These are phyloP conservation scores for Poecilia gillii DNA, from an alignment of 2,797 vertebrate species.

Conservation along the genomic window DNA sequence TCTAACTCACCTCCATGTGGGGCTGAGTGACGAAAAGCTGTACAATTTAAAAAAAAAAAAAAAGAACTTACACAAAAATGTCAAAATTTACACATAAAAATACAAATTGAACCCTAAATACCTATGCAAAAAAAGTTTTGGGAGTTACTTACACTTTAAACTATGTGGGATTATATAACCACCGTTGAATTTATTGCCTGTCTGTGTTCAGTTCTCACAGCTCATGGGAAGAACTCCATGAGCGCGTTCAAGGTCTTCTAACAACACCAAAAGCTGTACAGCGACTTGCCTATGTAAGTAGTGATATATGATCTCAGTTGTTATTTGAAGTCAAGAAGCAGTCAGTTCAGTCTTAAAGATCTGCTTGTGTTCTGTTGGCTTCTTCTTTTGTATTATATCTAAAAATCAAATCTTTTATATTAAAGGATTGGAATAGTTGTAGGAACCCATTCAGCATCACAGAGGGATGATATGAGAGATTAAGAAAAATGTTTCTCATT, in stretches of 20 bases:
- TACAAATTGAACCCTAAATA: no score
- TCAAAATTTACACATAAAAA: no score
- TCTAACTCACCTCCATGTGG: no score
- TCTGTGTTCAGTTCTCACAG: slow-evolving; percentile 54
- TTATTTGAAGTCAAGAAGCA: neutral
- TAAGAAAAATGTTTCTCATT: neutral
- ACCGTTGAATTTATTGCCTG: slow-evolving; percentile 14
- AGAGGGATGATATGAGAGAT: neutral
- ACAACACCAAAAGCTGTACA: slow-evolving; percentile 79
- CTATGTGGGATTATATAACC: neutral
- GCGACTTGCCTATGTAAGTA: slow-evolving; percentile 78
- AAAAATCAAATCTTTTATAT: neutral
- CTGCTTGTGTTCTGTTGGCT: neutral
- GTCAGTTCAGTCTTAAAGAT: neutral
- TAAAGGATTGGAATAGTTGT: neutral
- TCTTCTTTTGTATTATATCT: neutral
- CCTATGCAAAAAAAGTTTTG: no score
- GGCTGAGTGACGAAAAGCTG: no score
- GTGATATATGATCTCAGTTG: no score
- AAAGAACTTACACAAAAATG: no score
- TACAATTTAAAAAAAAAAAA: no score
- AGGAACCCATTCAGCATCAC: neutral
- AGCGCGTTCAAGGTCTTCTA: slow-evolving; percentile 80
- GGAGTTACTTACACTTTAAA: neutral
- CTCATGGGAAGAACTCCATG: slow-evolving; percentile 83